Conservation (phyloP, 2,888 invertebrate species). For the Calameuta filiformis region DNA sequence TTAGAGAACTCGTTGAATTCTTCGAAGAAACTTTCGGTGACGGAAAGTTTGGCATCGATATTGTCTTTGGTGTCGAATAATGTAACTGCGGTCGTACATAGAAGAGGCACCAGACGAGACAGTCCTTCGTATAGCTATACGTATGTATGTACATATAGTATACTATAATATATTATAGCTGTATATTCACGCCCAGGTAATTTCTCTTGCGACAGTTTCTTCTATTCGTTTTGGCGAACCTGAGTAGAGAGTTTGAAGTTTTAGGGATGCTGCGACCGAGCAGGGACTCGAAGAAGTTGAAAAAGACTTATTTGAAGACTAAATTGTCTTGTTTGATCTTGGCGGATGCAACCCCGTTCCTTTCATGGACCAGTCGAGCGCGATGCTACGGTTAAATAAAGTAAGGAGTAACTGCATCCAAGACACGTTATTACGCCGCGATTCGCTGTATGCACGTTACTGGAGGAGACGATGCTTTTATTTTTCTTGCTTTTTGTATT, state of each 20-base stretch:
- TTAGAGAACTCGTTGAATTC: neutral
- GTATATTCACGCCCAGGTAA: neutral
- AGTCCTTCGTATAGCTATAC: neutral
- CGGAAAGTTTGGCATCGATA: neutral
- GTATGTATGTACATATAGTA: too few species aligned
- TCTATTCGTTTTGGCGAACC: neutral
- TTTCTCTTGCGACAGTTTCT: neutral
- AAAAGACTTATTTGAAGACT: slow-evolving; percentile 47
- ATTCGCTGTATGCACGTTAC: too few species aligned
- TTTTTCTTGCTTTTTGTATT: slow-evolving; percentile 11
- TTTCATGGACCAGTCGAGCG: neutral
- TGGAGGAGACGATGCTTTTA: too few species aligned
- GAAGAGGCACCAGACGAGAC: neutral
- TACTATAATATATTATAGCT: neutral
- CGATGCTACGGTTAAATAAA: too few species aligned
- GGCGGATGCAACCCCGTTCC: slow-evolving; percentile 15
- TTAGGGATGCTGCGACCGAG: too few species aligned
- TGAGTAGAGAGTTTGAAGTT: slow-evolving; percentile 8
- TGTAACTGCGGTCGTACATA: neutral
- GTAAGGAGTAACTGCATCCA: too few species aligned
- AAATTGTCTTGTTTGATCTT: slow-evolving; percentile 57
- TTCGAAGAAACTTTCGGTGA: neutral
- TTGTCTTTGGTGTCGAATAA: neutral
- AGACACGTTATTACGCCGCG: too few species aligned
- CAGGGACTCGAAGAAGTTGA: slow-evolving; percentile 9